A percentile compares a stretch with the other conserved stretches of the same genome.
These are phyloP conservation scores for Carpatolechia fugitivella DNA, from an alignment of 2,888 invertebrate species.

Conservation along the genomic window DNA sequence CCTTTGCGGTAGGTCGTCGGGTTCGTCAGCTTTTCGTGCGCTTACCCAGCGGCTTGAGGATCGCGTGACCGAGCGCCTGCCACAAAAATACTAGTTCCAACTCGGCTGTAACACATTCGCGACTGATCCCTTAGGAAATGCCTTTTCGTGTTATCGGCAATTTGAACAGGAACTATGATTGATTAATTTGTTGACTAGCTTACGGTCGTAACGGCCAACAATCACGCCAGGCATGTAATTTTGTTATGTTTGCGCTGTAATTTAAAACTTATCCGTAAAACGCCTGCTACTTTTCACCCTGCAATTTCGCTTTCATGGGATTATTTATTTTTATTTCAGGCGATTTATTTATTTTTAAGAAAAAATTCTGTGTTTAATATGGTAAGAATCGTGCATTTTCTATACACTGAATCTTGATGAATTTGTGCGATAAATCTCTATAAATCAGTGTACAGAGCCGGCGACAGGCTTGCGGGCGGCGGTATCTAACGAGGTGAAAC, in stretches of 20 bases:
- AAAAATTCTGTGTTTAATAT: neutral
- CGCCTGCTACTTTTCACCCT: neutral
- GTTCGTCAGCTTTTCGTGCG: constrained; percentile 26
- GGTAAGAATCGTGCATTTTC: too few relatives aligned
- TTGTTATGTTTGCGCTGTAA: neutral
- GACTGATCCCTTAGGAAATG: constrained; percentile 1
- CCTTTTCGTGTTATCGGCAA: constrained; percentile 9
- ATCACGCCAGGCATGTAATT: constrained; percentile 4
- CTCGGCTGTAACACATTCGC: constrained; percentile 10
- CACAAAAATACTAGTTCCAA: constrained; percentile 9
- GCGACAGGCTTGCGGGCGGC: neutral
- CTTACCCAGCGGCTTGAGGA: constrained; percentile 5
- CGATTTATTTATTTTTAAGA: neutral
- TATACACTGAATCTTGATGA: neutral
- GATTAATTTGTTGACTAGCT: constrained; percentile 5
- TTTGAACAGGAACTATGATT: neutral
- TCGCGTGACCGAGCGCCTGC: constrained; percentile 36
- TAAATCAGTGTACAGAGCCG: neutral
- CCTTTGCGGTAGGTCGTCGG: constrained; percentile 52
- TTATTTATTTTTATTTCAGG: neutral
- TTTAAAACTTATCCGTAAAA: neutral
- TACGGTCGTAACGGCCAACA: neutral
- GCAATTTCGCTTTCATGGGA: neutral
- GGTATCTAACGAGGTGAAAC: constrained; percentile 3
- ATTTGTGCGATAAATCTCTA: neutral